These are phyloP conservation scores for Ambastaia sidthimunki DNA, from an alignment of 2,797 vertebrate species.

Conservation along the genomic window DNA sequence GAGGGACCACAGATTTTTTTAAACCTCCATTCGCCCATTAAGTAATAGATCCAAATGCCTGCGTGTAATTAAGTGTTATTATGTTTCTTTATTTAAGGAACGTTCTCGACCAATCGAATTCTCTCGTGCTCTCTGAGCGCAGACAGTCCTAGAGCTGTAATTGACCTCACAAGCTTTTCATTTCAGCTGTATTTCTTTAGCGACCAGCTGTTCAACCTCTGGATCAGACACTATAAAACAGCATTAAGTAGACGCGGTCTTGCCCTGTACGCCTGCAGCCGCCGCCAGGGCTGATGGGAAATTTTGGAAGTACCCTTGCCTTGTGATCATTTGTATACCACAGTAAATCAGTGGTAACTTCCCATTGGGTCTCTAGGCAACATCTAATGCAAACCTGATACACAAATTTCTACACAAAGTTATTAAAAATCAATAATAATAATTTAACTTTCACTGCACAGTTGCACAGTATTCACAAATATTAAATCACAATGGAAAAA, in stretches of 20 bases:
- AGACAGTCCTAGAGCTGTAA: slow-evolving; percentile 57
- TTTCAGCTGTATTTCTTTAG: slow-evolving; percentile 64
- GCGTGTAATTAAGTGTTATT: slow-evolving; percentile 80
- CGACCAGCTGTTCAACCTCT: slow-evolving; percentile 59
- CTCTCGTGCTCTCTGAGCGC: slow-evolving; percentile 50
- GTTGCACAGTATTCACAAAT: too few species aligned
- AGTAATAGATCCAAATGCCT: slow-evolving; percentile 78
- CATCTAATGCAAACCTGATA: too few species aligned
- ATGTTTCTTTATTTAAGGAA: slow-evolving; percentile 75
- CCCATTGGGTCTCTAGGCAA: too few species aligned
- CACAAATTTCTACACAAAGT: too few species aligned
- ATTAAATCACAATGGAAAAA: too few species aligned
- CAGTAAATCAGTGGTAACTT: too few species aligned
- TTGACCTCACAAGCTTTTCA: slow-evolving; percentile 33
- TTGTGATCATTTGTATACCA: slow-evolving; percentile 50
- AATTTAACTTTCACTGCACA: too few species aligned
- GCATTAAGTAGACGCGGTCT: slow-evolving; percentile 69
- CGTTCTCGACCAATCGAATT: slow-evolving; percentile 68
- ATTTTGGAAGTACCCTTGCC: slow-evolving; percentile 70
- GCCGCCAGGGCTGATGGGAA: slow-evolving; percentile 59
- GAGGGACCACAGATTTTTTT: slow-evolving; percentile 72
- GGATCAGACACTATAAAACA: slow-evolving; percentile 72
- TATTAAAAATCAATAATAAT: too few species aligned
- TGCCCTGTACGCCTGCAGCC: slow-evolving; percentile 55
- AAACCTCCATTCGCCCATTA: slow-evolving; percentile 78